Evolutionary conservation across 1,140 invertebrate species (phyloP), one percentile per base, ranked within the genome.

Genomic region (Portunus trituberculatus): DNA sequence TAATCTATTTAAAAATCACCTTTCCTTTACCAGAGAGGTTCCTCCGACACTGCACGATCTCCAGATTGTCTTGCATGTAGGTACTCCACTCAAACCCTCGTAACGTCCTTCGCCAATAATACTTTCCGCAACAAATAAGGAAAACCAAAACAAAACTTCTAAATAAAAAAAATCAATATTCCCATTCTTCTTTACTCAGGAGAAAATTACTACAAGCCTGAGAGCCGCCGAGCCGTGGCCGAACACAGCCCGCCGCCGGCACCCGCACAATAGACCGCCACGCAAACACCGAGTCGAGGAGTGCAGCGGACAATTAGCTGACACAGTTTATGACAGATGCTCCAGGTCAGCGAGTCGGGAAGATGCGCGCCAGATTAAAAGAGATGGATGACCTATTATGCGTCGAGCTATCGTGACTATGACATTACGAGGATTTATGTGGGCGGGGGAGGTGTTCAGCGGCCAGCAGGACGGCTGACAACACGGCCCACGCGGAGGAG

Each of bases 241-340:
- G n/a, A 20, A 76, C 67, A 76, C 67, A 25, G 20, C 67, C 67
- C 25, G 25, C 20, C 67, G 67, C 67, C 67, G 6, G 67, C 67
- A 76, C 4, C 67, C 67, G 67, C 67, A 76, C 67, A 76, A 76
- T 76, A n/a, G 6, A n/a, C 1, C 67, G 12, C 20, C 67, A 76
- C 67, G 67, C 67, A n/a, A 76, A 76, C 67, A 76, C 12, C 67
- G 25, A n/a, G 67, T 76, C 67, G 67, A 76, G 67, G 67, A 76
- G 67, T n/a, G 67, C 16, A 20, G 25, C 67, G 67, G 67, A 76
- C 67, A 76, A 76, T 76, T 76, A 76, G 67, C 67, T 76, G 67
- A 76, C 67, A 76, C 67, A 76, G 67, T 76, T 76, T 76, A 76
- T 76, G 67, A 76, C 67, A 76, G 67, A 76, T 76, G 67, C 67